Conservation (phyloP, 1,140 invertebrate genomes). For the Trichogramma pretiosum region DNA sequence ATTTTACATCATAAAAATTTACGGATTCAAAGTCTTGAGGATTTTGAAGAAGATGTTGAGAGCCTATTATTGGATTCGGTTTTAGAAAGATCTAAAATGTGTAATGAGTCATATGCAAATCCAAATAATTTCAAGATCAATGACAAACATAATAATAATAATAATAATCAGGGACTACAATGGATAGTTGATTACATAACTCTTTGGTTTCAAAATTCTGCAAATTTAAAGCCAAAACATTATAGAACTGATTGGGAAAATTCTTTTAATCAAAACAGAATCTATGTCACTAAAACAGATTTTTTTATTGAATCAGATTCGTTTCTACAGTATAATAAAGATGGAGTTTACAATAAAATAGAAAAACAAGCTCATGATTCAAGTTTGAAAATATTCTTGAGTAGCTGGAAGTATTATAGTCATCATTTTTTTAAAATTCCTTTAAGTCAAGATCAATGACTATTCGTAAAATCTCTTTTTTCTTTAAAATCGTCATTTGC, state of each 20-base stretch:
- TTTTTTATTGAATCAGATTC: conserved; percentile 12
- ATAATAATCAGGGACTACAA: conserved; percentile 28
- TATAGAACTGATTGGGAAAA: conserved; percentile 8
- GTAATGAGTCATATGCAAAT: conserved; percentile 18
- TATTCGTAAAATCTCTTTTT: not conserved
- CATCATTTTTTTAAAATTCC: conserved; percentile 29
- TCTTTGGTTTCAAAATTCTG: conserved; percentile 42
- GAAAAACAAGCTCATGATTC: conserved; percentile 27
- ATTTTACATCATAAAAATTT: conserved; percentile 2
- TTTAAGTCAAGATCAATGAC: conserved; percentile 24
- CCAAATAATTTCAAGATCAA: conserved; percentile 15
- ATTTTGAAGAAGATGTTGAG: conserved; percentile 14
- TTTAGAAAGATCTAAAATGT: conserved; percentile 3
- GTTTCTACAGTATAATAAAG: conserved; percentile 18
- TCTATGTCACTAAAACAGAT: conserved; percentile 5
- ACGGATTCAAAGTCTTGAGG: too few relatives aligned
- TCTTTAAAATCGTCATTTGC: not conserved
- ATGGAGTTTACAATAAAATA: conserved; percentile 28
- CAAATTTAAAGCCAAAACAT: conserved; percentile 18
- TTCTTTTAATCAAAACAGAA: conserved; percentile 14
- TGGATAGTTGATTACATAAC: conserved; percentile 45
- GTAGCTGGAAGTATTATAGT: conserved; percentile 32
- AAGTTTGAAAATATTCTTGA: conserved; percentile 24
- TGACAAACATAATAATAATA: conserved; percentile 14
- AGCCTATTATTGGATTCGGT: conserved; percentile 10